phyloP scores from a whole-genome alignment of 2,888 invertebrate genomes.

The Spodoptera littoralis region DNA sequence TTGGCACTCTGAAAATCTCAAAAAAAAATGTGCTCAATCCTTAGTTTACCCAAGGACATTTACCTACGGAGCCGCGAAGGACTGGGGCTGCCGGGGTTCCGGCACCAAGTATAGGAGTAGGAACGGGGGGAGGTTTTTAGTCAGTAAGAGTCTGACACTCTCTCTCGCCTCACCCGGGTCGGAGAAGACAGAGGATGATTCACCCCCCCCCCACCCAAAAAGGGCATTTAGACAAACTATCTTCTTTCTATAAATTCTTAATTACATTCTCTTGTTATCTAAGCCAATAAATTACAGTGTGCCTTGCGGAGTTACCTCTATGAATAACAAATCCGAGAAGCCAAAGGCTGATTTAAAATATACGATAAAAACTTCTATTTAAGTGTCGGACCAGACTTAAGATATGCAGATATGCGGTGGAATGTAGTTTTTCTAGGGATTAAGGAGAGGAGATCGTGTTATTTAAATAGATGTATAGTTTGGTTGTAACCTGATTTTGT shows the following conservation, averaged over 20 bases:
- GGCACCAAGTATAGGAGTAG: no score
- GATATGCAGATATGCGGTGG: constrained; percentile 34
- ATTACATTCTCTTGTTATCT: constrained; percentile 26
- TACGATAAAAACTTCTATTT: constrained; percentile 42
- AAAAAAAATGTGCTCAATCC: no score
- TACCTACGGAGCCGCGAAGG: no score
- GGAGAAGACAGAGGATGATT: no score
- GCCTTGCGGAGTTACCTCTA: constrained; percentile 28
- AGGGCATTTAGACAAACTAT: neutral
- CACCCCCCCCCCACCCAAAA: no score
- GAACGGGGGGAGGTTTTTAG: no score
- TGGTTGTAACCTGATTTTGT: neutral
- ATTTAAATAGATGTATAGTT: neutral
- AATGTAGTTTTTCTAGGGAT: constrained; percentile 14
- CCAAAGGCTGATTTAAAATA: constrained; percentile 43
- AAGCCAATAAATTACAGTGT: constrained; percentile 27
- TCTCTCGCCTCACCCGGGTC: no score
- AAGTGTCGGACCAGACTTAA: constrained; percentile 17
- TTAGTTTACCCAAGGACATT: no score
- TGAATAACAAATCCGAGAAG: constrained; percentile 46
- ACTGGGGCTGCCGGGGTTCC: no score
- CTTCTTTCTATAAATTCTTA: constrained; percentile 16
- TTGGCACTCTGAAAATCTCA: no score
- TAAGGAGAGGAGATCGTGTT: constrained; percentile 2
- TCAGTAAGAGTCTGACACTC: no score